Percentiles rank a stretch among this genome's conserved stretches.
Conservation (phyloP, 2,797 vertebrate genomes). For the Melanotaenia parkinsoni region DNA sequence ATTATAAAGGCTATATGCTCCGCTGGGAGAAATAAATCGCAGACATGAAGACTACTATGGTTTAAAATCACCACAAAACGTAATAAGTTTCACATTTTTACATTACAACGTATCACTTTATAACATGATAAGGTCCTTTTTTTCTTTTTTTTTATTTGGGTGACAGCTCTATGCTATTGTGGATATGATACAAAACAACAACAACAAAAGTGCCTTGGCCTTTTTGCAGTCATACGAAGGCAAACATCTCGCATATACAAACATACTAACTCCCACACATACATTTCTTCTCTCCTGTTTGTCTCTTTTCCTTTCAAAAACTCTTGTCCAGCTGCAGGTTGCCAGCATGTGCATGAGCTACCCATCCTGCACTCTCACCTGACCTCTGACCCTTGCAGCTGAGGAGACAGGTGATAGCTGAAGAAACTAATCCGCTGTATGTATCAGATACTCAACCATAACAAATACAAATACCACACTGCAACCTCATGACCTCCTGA, state of each 20-base stretch:
- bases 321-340: slow-evolving; percentile 22
- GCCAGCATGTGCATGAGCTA: slow-evolving; percentile 16
- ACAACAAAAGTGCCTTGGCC: not conserved
- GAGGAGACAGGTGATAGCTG: slow-evolving; percentile 28
- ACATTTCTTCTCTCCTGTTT: not conserved
- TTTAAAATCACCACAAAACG: too few species aligned
- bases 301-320: not conserved
- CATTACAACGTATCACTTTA: too few species aligned
- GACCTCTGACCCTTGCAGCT: slow-evolving; percentile 66
- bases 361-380: slow-evolving; percentile 25
- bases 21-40: too few species aligned
- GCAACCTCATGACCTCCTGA: slow-evolving; percentile 25
- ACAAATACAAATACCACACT: slow-evolving; percentile 37
- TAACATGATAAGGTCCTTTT: too few species aligned
- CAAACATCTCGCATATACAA: slow-evolving; percentile 13
- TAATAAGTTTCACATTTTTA: too few species aligned
- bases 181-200: not conserved
- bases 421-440: slow-evolving; percentile 42
- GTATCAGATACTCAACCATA: slow-evolving; percentile 31
- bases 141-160: too few species aligned
- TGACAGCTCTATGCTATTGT: too few species aligned
- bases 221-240: not conserved
- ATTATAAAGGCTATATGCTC: too few species aligned
- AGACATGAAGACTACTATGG: too few species aligned
- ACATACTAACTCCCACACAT: slow-evolving; percentile 9